Conservation (phyloP, 2,888 invertebrate genomes). For the Troides oblongomaculatus region DNA sequence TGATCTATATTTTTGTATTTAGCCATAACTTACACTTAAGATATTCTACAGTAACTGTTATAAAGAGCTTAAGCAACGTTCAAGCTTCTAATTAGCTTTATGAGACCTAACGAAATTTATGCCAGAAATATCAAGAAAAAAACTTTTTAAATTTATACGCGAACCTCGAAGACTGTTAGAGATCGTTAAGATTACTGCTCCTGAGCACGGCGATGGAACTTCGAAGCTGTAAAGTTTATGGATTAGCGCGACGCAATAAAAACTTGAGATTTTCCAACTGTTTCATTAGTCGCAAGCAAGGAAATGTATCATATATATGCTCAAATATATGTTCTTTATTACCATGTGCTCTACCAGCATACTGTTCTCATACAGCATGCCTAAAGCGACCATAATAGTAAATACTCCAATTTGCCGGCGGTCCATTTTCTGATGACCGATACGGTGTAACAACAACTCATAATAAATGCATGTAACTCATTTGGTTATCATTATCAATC, state of each 20-base stretch:
- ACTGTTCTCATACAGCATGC: background rate
- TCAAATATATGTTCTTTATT: background rate
- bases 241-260: slow-evolving; percentile 13
- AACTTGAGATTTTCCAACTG: slow-evolving; percentile 8
- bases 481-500: no score
- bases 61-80: background rate
- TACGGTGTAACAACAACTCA: no score
- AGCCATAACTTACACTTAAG: background rate
- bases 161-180: slow-evolving; percentile 3
- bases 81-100: background rate
- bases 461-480: no score
- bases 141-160: slow-evolving; percentile 5
- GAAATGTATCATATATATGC: background rate
- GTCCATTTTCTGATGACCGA: no score
- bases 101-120: background rate
- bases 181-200: slow-evolving; percentile 18
- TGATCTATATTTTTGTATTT: background rate
- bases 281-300: background rate
- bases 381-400: background rate
- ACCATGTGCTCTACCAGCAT: background rate
- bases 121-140: background rate
- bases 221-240: slow-evolving; percentile 13
- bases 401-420: no score
- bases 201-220: slow-evolving; percentile 11
- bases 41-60: background rate